Evolutionary conservation across 2,888 invertebrate genomes (phyloP).

Genomic region (Lycaena phlaeas): DNA sequence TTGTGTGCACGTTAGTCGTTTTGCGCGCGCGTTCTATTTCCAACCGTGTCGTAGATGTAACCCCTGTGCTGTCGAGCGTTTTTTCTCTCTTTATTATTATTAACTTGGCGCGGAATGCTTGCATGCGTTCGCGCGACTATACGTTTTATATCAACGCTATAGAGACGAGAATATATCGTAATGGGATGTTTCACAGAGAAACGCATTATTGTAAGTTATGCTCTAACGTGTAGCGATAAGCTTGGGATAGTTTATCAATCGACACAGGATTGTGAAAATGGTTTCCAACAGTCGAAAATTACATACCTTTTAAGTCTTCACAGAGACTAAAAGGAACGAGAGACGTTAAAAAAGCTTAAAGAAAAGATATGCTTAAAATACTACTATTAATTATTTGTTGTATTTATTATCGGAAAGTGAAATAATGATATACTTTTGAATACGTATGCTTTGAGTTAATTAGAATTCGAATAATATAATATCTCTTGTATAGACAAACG

Average conservation of each 20-base stretch:
- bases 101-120: conserved; percentile 23
- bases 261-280: background rate
- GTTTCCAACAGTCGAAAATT: too few relatives aligned
- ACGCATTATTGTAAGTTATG: conserved; percentile 8
- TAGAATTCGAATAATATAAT: too few relatives aligned
- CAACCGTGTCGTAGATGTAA: conserved; percentile 48
- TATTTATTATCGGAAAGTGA: too few relatives aligned
- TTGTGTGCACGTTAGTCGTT: conserved; percentile 21
- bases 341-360: too few relatives aligned
- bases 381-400: too few relatives aligned
- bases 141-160: background rate
- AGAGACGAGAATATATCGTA: background rate
- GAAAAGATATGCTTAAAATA: too few relatives aligned
- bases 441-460: too few relatives aligned
- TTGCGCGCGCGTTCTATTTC: conserved; percentile 44
- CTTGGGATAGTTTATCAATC: too few relatives aligned
- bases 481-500: too few relatives aligned
- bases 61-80: conserved; percentile 55
- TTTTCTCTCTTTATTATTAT: conserved; percentile 69
- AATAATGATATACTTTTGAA: too few relatives aligned
- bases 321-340: too few relatives aligned
- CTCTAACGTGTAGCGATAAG: conserved; percentile 8
- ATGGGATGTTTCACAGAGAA: conserved; percentile 9
- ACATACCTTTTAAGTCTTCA: too few relatives aligned
- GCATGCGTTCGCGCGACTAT: background rate